phyloP scores from a whole-genome alignment of 2,888 invertebrate genomes.

The Nomada flava region DNA sequence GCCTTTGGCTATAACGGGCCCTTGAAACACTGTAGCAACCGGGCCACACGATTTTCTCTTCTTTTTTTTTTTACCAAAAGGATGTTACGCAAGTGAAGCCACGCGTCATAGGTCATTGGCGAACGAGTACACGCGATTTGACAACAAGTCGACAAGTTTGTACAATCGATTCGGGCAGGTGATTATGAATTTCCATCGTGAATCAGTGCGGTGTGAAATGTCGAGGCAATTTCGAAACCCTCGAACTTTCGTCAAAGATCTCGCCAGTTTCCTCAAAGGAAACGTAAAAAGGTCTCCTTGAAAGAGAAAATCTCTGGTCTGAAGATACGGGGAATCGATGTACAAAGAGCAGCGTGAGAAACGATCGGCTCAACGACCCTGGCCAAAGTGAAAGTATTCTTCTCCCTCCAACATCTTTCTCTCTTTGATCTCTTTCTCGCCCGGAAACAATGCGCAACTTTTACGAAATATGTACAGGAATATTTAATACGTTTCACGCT shows the following conservation, averaged over 20 bases:
- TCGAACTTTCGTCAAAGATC: neutral
- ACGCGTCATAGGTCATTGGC: constrained; percentile 9
- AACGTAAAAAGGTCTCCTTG: neutral
- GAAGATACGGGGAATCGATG: constrained; percentile 41
- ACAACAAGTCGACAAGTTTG: neutral
- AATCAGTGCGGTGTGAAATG: neutral
- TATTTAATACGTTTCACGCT: too few relatives aligned
- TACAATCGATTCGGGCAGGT: constrained; percentile 29
- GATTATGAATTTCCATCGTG: neutral
- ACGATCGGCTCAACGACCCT: constrained; percentile 44
- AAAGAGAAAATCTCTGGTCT: constrained; percentile 30
- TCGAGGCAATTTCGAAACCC: constrained; percentile 29
- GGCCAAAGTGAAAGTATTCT: constrained; percentile 61
- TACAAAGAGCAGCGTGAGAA: constrained; percentile 64
- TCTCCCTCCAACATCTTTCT: constrained; percentile 28
- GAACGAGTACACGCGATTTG: neutral
- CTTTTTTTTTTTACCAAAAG: neutral
- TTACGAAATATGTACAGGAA: too few relatives aligned
- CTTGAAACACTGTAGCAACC: neutral
- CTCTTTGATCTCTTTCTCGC: constrained; percentile 25
- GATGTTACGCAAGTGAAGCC: neutral
- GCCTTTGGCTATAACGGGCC: neutral
- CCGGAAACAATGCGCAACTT: constrained; percentile 12
- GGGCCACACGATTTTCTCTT: neutral
- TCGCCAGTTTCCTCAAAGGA: neutral